These are phyloP conservation scores for Nasua narica DNA, from an alignment of 2,797 vertebrate species.

Conservation along the genomic window DNA sequence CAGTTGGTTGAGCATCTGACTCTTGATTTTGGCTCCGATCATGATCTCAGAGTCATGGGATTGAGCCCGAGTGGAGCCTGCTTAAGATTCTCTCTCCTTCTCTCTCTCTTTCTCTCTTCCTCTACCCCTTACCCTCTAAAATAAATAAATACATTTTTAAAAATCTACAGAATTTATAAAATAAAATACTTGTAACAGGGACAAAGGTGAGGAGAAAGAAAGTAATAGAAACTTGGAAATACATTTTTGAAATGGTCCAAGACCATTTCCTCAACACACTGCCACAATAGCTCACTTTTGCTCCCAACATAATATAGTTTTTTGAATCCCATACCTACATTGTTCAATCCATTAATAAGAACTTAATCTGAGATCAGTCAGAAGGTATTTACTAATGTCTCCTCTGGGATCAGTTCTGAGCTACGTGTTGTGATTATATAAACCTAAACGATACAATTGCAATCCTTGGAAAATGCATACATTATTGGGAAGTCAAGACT, in stretches of 20 bases:
- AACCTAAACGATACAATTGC: neutral
- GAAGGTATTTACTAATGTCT: neutral
- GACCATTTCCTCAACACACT: neutral
- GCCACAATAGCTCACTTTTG: neutral
- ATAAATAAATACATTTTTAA: neutral
- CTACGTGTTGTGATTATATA: neutral
- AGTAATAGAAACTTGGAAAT: neutral
- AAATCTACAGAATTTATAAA: neutral
- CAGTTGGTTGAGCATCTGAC: neutral
- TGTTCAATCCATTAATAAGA: neutral
- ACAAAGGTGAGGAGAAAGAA: neutral
- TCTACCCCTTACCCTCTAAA: neutral
- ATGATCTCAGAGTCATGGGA: neutral
- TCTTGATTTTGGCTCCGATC: neutral
- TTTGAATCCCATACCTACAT: neutral
- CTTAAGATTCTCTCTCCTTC: neutral
- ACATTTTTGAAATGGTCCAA: neutral
- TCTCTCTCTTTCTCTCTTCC: neutral
- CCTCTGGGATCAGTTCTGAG: neutral
- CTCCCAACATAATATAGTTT: neutral
- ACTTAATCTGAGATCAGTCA: neutral
- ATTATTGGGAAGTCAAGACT: neutral
- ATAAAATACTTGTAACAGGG: neutral
- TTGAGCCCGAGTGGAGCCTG: neutral
- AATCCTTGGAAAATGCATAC: neutral